Conservation (phyloP, 2,113 vertebrate genomes). For the Gymnorhina tibicen region DNA sequence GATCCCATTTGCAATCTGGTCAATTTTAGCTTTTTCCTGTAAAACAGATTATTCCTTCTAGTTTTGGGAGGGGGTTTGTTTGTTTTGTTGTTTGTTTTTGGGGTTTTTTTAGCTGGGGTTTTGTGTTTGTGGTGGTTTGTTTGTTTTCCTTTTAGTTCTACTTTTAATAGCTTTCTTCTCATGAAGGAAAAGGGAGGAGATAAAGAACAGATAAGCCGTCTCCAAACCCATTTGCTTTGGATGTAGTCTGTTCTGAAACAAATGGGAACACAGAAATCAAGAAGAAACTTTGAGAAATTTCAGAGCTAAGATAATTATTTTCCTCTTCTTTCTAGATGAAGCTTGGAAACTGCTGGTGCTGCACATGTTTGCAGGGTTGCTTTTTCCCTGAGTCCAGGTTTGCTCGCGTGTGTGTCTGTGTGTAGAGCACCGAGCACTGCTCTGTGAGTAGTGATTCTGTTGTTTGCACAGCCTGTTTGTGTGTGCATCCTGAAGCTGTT, state of each 20-base stretch:
- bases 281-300: neutral
- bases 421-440: neutral
- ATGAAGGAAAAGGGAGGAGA: neutral
- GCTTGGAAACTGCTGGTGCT: neutral
- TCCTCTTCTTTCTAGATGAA: neutral
- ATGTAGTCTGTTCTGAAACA: neutral
- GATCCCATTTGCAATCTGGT: neutral
- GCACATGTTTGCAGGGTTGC: neutral
- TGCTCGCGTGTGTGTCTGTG: fast-evolving
- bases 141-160: neutral
- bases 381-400: neutral
- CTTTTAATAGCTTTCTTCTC: neutral
- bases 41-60: neutral
- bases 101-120: neutral
- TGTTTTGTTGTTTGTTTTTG: neutral
- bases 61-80: neutral
- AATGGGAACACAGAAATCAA: neutral
- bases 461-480: neutral
- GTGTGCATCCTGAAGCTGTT: neutral
- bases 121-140: neutral
- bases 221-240: neutral
- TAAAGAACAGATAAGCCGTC: neutral
- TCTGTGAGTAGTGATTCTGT: neutral
- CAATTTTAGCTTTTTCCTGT: neutral
- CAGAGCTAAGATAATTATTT: neutral